These are phyloP conservation scores for Charadrius vociferus DNA, from an alignment of 2,113 vertebrate species.

Conservation along the genomic window DNA sequence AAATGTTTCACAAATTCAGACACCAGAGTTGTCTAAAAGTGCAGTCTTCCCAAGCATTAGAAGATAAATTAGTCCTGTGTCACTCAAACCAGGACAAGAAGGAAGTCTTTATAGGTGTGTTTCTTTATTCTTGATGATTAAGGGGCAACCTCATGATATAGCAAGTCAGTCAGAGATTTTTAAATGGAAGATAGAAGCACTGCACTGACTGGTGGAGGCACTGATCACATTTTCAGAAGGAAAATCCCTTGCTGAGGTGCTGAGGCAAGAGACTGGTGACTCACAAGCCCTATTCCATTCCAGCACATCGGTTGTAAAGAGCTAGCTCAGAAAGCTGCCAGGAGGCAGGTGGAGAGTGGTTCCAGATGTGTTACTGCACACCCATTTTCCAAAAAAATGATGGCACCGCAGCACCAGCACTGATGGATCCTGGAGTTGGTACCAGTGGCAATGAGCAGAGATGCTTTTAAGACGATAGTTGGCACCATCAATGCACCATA, in stretches of 20 bases:
- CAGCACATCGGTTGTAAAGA: accelerated
- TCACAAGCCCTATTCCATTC: neutral
- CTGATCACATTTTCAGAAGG: neutral
- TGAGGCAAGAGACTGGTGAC: neutral
- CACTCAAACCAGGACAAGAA: neutral
- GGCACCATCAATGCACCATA: accelerated
- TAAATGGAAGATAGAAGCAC: neutral
- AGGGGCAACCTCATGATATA: neutral
- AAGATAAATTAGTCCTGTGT: too few relatives aligned
- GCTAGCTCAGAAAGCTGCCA: neutral
- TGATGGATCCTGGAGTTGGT: accelerated
- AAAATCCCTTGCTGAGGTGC: neutral
- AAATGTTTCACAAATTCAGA: too few relatives aligned
- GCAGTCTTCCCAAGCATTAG: too few relatives aligned
- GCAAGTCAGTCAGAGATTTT: neutral
- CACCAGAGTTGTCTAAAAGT: too few relatives aligned
- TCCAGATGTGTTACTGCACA: neutral
- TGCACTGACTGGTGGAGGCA: neutral
- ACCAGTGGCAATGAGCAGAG: neutral
- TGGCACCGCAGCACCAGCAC: neutral
- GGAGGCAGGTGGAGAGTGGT: neutral
- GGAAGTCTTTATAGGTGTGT: neutral
- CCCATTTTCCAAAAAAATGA: accelerated
- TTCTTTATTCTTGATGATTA: neutral
- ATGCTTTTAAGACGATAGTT: neutral